phyloP scores from a whole-genome alignment of 2,113 vertebrate species.

The Fukomys damarensis region DNA sequence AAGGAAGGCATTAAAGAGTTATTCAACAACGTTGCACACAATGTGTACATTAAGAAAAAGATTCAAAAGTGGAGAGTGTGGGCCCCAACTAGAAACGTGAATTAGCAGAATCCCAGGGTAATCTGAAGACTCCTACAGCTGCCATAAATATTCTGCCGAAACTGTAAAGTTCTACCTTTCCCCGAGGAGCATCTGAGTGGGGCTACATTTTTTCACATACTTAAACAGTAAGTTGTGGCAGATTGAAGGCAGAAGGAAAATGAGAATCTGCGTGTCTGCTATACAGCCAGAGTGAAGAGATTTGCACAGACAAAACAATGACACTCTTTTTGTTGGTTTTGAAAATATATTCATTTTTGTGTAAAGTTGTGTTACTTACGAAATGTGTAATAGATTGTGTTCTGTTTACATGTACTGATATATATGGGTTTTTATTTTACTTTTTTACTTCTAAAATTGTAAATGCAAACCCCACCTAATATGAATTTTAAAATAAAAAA shows the following conservation, averaged over 20 bases:
- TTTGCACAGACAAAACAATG: background rate
- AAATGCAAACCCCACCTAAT: background rate
- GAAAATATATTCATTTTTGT: background rate
- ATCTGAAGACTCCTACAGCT: background rate
- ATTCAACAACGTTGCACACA: background rate
- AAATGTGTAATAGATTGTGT: background rate
- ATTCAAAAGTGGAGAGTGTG: background rate
- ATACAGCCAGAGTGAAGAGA: background rate
- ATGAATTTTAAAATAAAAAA: background rate
- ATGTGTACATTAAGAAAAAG: background rate
- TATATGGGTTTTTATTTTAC: too few species aligned
- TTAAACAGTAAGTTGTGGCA: background rate
- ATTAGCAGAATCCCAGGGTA: background rate
- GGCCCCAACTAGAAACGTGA: background rate
- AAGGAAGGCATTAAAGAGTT: background rate
- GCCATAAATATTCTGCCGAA: too few species aligned
- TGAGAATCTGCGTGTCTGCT: background rate
- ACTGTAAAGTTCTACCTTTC: accelerated
- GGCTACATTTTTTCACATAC: background rate
- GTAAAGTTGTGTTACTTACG: background rate
- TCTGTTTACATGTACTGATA: background rate
- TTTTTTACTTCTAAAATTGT: background rate
- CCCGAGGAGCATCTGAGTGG: accelerated
- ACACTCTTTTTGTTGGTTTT: too few species aligned
- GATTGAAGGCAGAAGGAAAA: background rate